Conservation (phyloP, 2,113 vertebrate genomes). For the Xiphorhynchus elegans region DNA sequence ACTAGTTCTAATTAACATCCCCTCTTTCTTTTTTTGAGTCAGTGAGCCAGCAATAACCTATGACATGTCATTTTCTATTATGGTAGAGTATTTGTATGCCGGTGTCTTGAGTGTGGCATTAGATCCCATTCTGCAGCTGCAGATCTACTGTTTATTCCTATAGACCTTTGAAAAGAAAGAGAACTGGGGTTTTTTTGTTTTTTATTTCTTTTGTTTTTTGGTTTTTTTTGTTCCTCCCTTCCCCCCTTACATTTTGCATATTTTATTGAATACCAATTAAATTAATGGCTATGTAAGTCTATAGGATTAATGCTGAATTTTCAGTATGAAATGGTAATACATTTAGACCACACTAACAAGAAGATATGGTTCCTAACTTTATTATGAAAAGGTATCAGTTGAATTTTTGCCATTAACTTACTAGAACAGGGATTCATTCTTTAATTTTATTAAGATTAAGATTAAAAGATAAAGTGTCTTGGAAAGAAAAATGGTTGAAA, state of each 20-base stretch:
- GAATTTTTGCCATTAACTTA: not conserved
- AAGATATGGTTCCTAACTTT: not conserved
- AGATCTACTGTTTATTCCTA: not conserved
- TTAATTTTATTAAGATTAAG: not conserved
- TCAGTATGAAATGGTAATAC: not conserved
- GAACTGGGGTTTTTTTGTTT: too few species aligned
- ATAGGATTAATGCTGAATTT: not conserved
- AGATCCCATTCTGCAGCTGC: not conserved
- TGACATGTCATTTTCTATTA: not conserved
- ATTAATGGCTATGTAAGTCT: not conserved
- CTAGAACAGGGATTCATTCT: not conserved
- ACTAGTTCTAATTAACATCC: not conserved
- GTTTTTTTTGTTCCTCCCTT: not conserved
- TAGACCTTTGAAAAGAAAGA: not conserved
- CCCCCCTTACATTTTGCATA: not conserved
- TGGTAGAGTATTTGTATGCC: not conserved
- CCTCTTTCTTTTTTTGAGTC: not conserved
- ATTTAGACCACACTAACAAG: not conserved
- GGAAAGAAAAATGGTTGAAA: accelerated
- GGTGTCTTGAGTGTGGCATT: not conserved
- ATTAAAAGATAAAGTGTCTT: not conserved
- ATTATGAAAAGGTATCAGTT: not conserved
- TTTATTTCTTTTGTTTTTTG: too few species aligned
- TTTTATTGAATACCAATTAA: not conserved
- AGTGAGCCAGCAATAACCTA: not conserved